Conservation (phyloP, 2,888 invertebrate genomes). For the Galerucella calmariensis region DNA sequence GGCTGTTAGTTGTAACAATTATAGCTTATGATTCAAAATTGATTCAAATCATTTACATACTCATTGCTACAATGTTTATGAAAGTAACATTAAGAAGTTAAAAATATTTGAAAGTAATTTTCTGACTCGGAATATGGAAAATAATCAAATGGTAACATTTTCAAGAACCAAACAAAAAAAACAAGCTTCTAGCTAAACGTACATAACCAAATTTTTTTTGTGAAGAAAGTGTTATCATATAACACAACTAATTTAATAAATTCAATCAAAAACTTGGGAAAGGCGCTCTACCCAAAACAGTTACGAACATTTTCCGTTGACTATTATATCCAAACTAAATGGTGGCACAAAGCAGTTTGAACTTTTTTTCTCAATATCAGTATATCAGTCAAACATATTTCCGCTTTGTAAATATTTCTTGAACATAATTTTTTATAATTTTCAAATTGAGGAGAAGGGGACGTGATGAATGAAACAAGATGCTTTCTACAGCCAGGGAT, state of each 20-base stretch:
- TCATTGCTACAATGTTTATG: background rate
- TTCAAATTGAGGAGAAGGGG: conserved; percentile 33
- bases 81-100: background rate
- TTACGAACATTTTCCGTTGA: background rate
- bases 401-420: background rate
- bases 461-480: conserved; percentile 51
- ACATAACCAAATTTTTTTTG: background rate
- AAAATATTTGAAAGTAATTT: background rate
- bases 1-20: background rate
- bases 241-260: background rate
- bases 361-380: too few relatives aligned
- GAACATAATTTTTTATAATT: conserved; percentile 9
- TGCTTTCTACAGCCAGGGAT: conserved; percentile 55
- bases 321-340: background rate
- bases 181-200: background rate
- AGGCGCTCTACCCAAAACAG: background rate
- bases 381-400: background rate
- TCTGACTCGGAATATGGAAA: too few relatives aligned
- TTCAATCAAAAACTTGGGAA: background rate
- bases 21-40: background rate
- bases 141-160: background rate
- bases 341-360: background rate
- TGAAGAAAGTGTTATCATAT: background rate
- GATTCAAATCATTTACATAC: background rate
- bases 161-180: background rate